phyloP scores from a whole-genome alignment of 1,140 invertebrate genomes.

The Panagrolaimus sp. region DNA sequence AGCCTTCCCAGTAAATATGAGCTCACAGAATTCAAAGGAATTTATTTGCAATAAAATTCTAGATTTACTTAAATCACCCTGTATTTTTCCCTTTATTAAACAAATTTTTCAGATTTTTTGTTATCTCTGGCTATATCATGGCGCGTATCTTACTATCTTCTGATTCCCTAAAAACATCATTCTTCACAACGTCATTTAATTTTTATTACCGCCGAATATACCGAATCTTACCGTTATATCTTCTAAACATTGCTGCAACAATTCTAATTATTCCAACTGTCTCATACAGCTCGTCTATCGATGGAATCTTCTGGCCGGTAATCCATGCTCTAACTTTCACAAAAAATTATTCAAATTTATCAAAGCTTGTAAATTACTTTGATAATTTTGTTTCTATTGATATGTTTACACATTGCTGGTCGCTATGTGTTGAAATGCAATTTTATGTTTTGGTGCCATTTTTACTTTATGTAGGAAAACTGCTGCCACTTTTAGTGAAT shows the following conservation, averaged over 20 bases:
- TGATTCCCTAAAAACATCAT: not conserved
- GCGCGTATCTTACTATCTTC: not conserved
- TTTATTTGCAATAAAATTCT: too few relatives aligned
- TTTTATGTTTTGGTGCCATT: not conserved
- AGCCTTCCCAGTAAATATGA: too few relatives aligned
- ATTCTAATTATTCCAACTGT: not conserved
- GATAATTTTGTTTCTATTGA: not conserved
- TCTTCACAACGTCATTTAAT: not conserved
- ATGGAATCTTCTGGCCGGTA: not conserved
- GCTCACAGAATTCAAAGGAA: too few relatives aligned
- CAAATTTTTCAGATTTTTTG: constrained; percentile 6
- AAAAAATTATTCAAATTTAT: not conserved
- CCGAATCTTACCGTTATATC: not conserved
- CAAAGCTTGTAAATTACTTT: not conserved
- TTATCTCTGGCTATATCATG: not conserved
- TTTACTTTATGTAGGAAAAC: not conserved
- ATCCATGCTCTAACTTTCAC: not conserved
- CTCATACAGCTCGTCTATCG: not conserved
- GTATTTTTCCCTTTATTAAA: not conserved
- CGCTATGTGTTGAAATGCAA: constrained; percentile 1
- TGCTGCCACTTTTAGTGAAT: not conserved
- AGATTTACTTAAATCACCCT: too few relatives aligned
- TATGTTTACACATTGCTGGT: not conserved
- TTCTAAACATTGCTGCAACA: not conserved
- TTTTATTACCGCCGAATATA: not conserved